These are phyloP conservation scores for Fregetta grallaria DNA, from an alignment of 2,113 vertebrate genomes.

Conservation along the genomic window DNA sequence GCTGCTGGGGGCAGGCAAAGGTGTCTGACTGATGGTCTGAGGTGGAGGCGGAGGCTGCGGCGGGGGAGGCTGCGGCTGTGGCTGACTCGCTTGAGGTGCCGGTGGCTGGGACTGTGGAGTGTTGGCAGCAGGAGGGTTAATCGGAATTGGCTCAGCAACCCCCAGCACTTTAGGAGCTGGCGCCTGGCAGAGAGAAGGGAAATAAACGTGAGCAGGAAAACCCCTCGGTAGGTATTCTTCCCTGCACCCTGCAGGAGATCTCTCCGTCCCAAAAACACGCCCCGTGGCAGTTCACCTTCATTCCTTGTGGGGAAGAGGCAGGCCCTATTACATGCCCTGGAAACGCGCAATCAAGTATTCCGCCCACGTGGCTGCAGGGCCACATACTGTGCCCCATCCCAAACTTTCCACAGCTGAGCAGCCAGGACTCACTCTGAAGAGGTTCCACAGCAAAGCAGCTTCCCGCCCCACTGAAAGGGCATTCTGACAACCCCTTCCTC, in stretches of 20 bases:
- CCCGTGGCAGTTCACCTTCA: neutral
- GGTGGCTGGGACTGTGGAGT: conserved; percentile 85
- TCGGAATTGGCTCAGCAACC: conserved; percentile 80
- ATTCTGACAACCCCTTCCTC: neutral
- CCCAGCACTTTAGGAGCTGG: conserved; percentile 78
- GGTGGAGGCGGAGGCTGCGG: conserved; percentile 58
- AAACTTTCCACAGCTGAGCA: neutral
- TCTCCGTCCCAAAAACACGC: neutral
- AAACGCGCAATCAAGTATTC: neutral
- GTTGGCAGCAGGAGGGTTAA: conserved; percentile 79
- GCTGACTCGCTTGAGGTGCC: conserved; percentile 60
- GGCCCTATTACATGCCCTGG: neutral
- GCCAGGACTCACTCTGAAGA: neutral
- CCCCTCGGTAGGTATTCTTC: neutral
- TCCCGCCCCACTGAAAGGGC: neutral
- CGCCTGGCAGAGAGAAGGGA: conserved; percentile 53
- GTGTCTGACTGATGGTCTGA: conserved; percentile 63
- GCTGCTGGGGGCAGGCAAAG: conserved; percentile 15
- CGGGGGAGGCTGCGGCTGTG: conserved; percentile 70
- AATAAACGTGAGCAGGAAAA: neutral
- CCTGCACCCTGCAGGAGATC: neutral
- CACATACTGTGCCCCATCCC: neutral
- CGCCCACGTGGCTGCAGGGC: rapidly evolving
- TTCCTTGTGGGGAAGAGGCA: neutral
- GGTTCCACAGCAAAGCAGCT: neutral